Evolutionary conservation across 1,140 invertebrate genomes (phyloP).

Genomic region (Lineus longissimus): DNA sequence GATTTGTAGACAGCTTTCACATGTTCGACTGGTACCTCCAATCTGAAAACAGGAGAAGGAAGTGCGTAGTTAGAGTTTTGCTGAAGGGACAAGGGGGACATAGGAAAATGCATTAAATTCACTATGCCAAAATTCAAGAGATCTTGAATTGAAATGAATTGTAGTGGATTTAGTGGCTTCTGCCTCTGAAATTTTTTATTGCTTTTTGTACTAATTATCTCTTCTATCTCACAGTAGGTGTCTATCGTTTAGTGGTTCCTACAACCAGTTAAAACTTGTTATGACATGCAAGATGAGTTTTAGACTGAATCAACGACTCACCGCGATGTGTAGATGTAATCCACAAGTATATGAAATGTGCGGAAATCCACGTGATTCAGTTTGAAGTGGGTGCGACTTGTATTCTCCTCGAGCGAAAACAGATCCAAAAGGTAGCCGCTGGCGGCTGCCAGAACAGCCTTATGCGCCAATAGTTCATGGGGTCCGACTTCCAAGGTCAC

Average conservation of each 20-base stretch:
- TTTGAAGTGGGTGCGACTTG: slow-evolving; percentile 57
- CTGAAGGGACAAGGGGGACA: too few species aligned
- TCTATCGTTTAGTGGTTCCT: too few species aligned
- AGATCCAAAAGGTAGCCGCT: slow-evolving; percentile 75
- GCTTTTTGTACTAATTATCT: too few species aligned
- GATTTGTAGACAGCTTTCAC: slow-evolving; percentile 72
- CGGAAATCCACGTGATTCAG: slow-evolving; percentile 63
- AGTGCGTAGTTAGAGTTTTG: slow-evolving; percentile 17
- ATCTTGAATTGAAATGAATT: too few species aligned
- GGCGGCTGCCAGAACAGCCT: slow-evolving; percentile 70
- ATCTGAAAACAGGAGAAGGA: slow-evolving; percentile 54
- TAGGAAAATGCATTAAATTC: too few species aligned
- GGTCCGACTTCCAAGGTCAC: slow-evolving; percentile 69
- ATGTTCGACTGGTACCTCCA: slow-evolving; percentile 59
- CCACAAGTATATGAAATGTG: slow-evolving; percentile 69
- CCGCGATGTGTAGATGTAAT: slow-evolving; percentile 76
- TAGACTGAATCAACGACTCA: slow-evolving; percentile 25
- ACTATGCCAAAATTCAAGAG: too few species aligned
- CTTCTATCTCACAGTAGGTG: too few species aligned
- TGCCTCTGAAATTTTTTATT: too few species aligned
- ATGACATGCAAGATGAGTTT: too few species aligned
- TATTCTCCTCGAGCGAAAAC: slow-evolving; percentile 56
- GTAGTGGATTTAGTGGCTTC: too few species aligned
- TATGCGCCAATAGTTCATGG: slow-evolving; percentile 71
- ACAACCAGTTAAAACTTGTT: too few species aligned